Conservation (phyloP, 2,113 vertebrate genomes). For the Pachypanchax playfairii region DNA sequence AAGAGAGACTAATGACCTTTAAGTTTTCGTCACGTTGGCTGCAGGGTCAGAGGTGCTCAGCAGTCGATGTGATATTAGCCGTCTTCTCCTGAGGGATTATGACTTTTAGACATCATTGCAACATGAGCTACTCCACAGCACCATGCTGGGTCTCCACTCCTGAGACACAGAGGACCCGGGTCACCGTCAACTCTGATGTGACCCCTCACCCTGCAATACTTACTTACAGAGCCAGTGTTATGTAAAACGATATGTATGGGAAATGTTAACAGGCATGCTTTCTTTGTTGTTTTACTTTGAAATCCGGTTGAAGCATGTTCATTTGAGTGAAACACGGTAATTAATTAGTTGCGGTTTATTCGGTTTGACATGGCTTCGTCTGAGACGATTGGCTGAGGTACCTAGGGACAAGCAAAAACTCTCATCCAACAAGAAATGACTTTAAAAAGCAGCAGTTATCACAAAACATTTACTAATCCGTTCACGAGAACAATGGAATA, state of each 20-base stretch:
- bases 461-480: conserved; percentile 67
- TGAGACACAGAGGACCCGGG: conserved; percentile 42
- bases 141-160: conserved; percentile 40
- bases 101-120: conserved; percentile 64
- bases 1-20: conserved; percentile 25
- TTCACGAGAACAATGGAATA: conserved; percentile 61
- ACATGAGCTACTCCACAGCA: conserved; percentile 51
- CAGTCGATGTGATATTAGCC: conserved; percentile 45
- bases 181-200: conserved; percentile 53
- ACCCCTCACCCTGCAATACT: conserved; percentile 57
- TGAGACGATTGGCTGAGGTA: conserved; percentile 29
- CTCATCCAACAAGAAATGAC: conserved; percentile 32
- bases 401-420: conserved; percentile 28
- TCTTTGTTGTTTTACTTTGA: conserved; percentile 44
- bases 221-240: conserved; percentile 44
- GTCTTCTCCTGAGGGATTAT: conserved; percentile 60
- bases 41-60: conserved; percentile 42
- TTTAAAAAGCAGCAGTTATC: conserved; percentile 56
- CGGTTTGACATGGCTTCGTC: conserved; percentile 35
- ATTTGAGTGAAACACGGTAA: conserved; percentile 52
- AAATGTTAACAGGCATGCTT: conserved; percentile 57
- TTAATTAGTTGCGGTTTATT: conserved; percentile 48
- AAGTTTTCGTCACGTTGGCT: conserved; percentile 34
- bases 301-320: conserved; percentile 29
- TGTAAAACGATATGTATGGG: conserved; percentile 70